Conservation (phyloP, 2,797 vertebrate genomes). For the Poecilia velifera region DNA sequence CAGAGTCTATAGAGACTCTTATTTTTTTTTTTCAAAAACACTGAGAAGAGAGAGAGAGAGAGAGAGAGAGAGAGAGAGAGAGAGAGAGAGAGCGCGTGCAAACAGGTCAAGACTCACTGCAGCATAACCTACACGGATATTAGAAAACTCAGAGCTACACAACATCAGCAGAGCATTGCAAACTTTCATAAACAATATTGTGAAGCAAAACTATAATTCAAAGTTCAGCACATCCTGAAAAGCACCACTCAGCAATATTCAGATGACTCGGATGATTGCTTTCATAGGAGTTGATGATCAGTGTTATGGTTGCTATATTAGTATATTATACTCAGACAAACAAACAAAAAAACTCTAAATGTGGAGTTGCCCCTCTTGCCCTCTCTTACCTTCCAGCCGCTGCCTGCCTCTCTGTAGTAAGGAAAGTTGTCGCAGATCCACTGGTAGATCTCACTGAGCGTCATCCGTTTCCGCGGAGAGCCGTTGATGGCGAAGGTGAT, state of each 20-base stretch:
- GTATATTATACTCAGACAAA: neutral
- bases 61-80: no score
- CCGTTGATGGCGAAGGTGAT: conserved; percentile 91
- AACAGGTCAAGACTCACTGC: neutral
- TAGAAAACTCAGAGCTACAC: neutral
- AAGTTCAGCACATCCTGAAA: neutral
- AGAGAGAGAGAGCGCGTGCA: no score
- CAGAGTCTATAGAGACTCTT: neutral
- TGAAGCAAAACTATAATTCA: neutral
- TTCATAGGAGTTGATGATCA: neutral
- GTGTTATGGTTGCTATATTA: neutral
- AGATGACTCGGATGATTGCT: neutral
- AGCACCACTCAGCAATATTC: neutral
- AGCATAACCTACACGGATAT: neutral
- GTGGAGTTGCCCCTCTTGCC: neutral
- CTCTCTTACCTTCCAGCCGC: conserved; percentile 87
- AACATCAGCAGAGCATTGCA: neutral
- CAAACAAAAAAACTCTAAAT: neutral
- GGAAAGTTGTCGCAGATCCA: conserved; percentile 93
- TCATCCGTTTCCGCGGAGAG: conserved; percentile 89
- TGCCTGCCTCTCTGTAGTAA: conserved; percentile 89
- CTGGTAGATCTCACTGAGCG: conserved; percentile 91
- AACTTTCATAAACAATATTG: conserved; percentile 2
- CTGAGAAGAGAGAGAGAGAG: neutral
- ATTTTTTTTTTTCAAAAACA: neutral